These are phyloP conservation scores for Chelon auratus DNA, from an alignment of 2,797 vertebrate species.

Conservation along the genomic window DNA sequence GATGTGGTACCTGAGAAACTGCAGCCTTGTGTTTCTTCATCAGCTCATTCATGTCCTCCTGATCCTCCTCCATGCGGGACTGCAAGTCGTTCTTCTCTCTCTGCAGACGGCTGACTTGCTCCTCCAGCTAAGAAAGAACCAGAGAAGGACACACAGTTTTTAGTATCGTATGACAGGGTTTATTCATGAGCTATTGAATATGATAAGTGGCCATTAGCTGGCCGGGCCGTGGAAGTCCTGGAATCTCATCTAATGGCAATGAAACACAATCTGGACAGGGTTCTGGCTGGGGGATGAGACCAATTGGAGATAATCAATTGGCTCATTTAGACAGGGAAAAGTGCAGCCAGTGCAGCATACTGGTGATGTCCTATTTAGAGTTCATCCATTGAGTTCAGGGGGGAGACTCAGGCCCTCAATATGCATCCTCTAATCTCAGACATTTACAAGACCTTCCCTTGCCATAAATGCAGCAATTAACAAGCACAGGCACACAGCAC, in stretches of 20 bases:
- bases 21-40: conserved; percentile 99
- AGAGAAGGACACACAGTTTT: conserved; percentile 43
- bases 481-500: conserved; percentile 65
- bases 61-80: conserved; percentile 96
- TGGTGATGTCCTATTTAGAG: conserved; percentile 76
- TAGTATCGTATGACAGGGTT: conserved; percentile 61
- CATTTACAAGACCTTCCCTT: conserved; percentile 74
- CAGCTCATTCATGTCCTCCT: conserved; percentile 98
- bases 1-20: conserved; percentile 90
- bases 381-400: conserved; percentile 57
- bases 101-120: conserved; percentile 96
- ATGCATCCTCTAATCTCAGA: conserved; percentile 73
- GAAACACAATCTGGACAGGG: conserved; percentile 72
- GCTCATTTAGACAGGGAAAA: conserved; percentile 75
- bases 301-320: conserved; percentile 83
- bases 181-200: conserved; percentile 79
- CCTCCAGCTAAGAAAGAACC: conserved; percentile 89
- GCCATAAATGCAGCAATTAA: conserved; percentile 83
- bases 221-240: conserved; percentile 60
- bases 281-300: conserved; percentile 76
- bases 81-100: conserved; percentile 97
- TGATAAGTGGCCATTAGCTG: conserved; percentile 79
- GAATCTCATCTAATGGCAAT: conserved; percentile 74
- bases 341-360: conserved; percentile 69
- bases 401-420: conserved; percentile 51